Percentiles rank a stretch among this genome's conserved stretches.
phyloP scores from a whole-genome alignment of 2,888 invertebrate species.

The Hirtodrosophila histrioides region DNA sequence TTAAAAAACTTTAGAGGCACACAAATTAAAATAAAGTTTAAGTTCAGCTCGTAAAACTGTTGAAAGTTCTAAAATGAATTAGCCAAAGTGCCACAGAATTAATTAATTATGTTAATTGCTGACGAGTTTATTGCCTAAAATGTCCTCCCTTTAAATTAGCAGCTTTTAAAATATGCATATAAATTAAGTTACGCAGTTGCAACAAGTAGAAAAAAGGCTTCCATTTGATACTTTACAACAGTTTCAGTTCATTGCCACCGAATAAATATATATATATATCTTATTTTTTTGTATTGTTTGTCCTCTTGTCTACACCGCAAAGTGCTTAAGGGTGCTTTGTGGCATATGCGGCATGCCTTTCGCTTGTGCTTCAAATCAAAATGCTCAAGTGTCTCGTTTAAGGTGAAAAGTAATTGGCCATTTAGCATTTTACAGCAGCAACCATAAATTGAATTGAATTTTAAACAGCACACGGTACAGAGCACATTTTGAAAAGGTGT shows the following conservation, averaged over 20 bases:
- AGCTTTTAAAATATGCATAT: constrained; percentile 40
- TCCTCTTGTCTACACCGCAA: constrained; percentile 25
- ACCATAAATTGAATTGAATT: constrained; percentile 41
- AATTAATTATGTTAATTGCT: constrained; percentile 54
- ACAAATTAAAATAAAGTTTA: constrained; percentile 20
- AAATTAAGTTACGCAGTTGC: constrained; percentile 44
- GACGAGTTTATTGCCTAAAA: constrained; percentile 20
- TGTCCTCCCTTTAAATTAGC: constrained; percentile 1
- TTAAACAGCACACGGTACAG: constrained; percentile 9
- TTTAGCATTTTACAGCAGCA: constrained; percentile 54
- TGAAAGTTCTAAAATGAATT: constrained; percentile 27
- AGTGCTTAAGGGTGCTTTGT: constrained; percentile 29
- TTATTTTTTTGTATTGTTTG: constrained; percentile 14
- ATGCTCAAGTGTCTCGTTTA: constrained; percentile 40
- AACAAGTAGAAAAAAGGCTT: constrained; percentile 29
- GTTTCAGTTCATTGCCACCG: constrained; percentile 47
- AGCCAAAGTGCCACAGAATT: constrained; percentile 28
- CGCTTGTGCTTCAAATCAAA: constrained; percentile 7
- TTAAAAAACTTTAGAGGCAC: constrained; percentile 33
- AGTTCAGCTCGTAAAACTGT: constrained; percentile 1
- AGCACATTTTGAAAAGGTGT: constrained; percentile 15
- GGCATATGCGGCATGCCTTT: constrained; percentile 13
- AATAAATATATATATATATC: background rate
- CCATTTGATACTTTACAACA: background rate
- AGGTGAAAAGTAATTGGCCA: constrained; percentile 68